Evolutionary conservation across 2,113 vertebrate species (phyloP).

Genomic region (Anguilla japonica): DNA sequence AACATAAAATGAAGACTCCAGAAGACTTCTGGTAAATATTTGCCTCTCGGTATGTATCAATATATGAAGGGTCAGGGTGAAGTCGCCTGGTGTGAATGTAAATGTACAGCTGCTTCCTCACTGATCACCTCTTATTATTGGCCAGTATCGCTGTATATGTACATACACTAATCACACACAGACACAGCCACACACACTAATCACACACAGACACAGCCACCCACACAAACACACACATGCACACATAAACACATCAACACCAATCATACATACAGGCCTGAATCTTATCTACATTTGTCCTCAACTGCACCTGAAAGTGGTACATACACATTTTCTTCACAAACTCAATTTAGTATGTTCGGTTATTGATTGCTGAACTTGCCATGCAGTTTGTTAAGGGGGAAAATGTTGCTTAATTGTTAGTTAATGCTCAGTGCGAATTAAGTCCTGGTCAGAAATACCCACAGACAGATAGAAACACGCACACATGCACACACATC

Average conservation of each 20-base stretch:
- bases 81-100: constrained; percentile 25
- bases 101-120: constrained; percentile 29
- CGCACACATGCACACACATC: neutral
- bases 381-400: too few species aligned
- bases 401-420: too few species aligned
- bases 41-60: constrained; percentile 24
- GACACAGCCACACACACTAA: neutral
- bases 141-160: too few species aligned
- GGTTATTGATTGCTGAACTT: too few species aligned
- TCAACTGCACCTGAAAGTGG: neutral
- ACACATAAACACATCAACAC: neutral
- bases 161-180: neutral
- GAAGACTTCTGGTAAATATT: constrained; percentile 34
- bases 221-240: neutral
- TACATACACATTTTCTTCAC: neutral
- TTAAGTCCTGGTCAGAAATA: too few species aligned
- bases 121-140: neutral
- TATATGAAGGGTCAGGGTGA: constrained; percentile 33
- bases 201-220: neutral
- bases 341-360: too few species aligned
- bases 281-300: neutral
- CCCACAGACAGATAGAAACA: neutral
- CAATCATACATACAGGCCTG: neutral
- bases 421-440: too few species aligned
- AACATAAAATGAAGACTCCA: too few species aligned